Evolutionary conservation across 1,140 invertebrate species (phyloP), one percentile per base, ranked within the genome.

Genomic region (Manduca sexta): DNA sequence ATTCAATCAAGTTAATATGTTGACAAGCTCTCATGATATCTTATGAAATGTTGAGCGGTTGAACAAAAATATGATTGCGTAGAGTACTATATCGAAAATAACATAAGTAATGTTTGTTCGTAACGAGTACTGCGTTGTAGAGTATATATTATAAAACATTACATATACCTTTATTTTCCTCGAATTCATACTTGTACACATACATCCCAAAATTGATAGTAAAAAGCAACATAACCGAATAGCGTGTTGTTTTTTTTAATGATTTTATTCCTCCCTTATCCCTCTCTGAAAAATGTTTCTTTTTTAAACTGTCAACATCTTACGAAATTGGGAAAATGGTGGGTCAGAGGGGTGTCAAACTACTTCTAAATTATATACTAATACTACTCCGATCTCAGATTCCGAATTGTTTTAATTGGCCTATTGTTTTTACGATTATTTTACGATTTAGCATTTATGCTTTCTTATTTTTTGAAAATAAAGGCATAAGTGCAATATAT

Each of bases 191-290:
- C 72, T 76, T 82, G 78, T 84, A 82, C 78, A 84, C 78, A 74
- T 81, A 83, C 77, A 84, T 84, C 77, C 69, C 79, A 84, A 57
- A 83, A 84, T 84, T 84, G 77, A 84, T 84, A 84, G 81, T 84
- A 84, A 84, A 84, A 84, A 78, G 71, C 77, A 82, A 84, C 81
- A 75, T 84, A 84, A 84, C 78, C 75, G 77, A 84, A 69, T 39
- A 58, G 54, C 55, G 56, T 71, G 69, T 76, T 69, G 65, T 80
- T 79, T 82, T 75, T 81, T 63, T 54, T 60, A 66, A 64, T 49
- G 37, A 56, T 51, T 42, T 21, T 40, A 64, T 42, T 64, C 60
- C 53, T 49, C 17, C 21, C 21, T 26, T 1, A 26, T 26, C 4
- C 21, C 21, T 8, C 8, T 26, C n/a, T n/a, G n/a, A n/a, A n/a